A percentile compares a stretch with the other conserved stretches of the same genome.
These are phyloP conservation scores for Palaemon carinicauda DNA, from an alignment of 1,140 invertebrate genomes.

Conservation along the genomic window DNA sequence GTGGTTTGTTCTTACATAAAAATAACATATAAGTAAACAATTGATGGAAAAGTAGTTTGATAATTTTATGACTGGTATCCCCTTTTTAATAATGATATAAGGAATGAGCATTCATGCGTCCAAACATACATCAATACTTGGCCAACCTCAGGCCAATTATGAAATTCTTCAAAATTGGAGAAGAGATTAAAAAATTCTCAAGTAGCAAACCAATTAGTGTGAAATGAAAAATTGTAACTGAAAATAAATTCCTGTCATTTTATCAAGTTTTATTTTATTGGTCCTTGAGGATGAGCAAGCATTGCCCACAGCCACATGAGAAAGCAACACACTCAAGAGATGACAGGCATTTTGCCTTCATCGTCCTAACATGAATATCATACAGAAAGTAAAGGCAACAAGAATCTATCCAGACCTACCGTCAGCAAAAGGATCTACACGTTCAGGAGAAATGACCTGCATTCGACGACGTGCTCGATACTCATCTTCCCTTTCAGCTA, in stretches of 20 bases:
- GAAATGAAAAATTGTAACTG: background rate
- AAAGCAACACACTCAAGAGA: constrained; percentile 51
- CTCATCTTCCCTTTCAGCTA: constrained; percentile 96
- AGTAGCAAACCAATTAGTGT: background rate
- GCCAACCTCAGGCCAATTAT: background rate
- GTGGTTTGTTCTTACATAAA: background rate
- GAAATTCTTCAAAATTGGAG: background rate
- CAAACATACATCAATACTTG: constrained; percentile 25
- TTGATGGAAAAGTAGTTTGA: background rate
- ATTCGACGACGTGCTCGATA: constrained; percentile 87
- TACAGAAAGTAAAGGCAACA: background rate
- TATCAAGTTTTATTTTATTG: no score
- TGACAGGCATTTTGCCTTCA: constrained; percentile 19
- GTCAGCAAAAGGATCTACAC: constrained; percentile 96
- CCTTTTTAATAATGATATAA: constrained; percentile 6
- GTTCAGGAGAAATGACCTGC: constrained; percentile 94
- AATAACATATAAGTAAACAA: constrained; percentile 4
- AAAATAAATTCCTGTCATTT: no score
- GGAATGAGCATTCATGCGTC: constrained; percentile 32
- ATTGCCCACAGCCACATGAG: constrained; percentile 42
- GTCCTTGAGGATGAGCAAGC: constrained; percentile 22
- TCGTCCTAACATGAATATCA: constrained; percentile 21
- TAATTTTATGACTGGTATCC: background rate
- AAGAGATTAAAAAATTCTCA: background rate
- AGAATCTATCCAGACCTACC: constrained; percentile 73